Conservation (phyloP, 2,888 invertebrate genomes). For the Encarsia formosa region DNA sequence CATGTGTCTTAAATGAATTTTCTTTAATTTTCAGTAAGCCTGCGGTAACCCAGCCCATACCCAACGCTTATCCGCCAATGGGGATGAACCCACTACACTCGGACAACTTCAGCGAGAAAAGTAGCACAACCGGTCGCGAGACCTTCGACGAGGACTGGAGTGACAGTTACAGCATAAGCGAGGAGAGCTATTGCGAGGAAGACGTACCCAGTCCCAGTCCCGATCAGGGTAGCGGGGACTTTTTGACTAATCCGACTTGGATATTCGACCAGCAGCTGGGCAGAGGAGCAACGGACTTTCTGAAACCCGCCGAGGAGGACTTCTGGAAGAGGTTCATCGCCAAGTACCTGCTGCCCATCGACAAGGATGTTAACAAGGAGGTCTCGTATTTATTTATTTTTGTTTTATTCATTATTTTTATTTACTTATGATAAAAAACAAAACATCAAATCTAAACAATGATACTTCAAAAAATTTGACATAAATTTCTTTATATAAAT, state of each 20-base stretch:
- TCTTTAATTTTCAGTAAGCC: no score
- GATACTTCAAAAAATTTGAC: no score
- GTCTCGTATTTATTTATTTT: conserved; percentile 7
- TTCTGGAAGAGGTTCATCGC: conserved; percentile 78
- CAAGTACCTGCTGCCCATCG: conserved; percentile 71
- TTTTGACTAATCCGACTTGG: conserved; percentile 57
- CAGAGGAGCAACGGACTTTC: conserved; percentile 63
- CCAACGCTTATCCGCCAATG: no score
- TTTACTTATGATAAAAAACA: no score
- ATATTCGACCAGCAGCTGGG: conserved; percentile 65
- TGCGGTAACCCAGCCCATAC: no score
- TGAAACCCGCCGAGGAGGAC: conserved; percentile 62
- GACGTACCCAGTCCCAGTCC: no score
- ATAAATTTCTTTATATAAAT: no score
- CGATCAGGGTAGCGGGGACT: conserved; percentile 11
- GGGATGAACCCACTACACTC: no score
- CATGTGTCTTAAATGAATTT: no score
- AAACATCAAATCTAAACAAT: no score
- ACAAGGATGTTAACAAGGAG: conserved; percentile 45
- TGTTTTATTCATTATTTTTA: no score
- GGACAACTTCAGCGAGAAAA: conserved; percentile 22
- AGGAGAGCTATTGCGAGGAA: background rate
- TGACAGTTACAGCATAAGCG: background rate
- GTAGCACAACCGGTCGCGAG: conserved; percentile 24
- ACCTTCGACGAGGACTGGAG: conserved; percentile 8